Base-by-base conservation (phyloP, 1,140 invertebrate species). In the Temnothorax nylanderi region DNA sequence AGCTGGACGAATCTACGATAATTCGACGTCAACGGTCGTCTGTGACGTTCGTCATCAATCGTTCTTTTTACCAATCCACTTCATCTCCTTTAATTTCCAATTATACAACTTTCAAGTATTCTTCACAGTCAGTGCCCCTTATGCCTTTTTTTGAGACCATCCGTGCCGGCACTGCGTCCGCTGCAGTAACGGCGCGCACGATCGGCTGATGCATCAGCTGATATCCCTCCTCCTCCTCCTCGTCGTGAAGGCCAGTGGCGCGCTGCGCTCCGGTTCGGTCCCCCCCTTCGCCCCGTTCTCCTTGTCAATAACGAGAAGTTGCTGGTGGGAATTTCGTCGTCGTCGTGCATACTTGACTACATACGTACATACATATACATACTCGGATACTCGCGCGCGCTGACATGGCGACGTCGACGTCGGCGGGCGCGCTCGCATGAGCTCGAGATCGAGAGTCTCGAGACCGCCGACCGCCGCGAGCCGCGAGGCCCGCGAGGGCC, bases 151-250 rank as follows among this genome's bases (percentile, higher is more conserved):
- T 51, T 16, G 0, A 18, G 6, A 32, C 10, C 13, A 4, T 56
- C 34, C 32, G n/a, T 6, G 26, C 0, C 21, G 6, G 18, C 49
- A 37, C 18, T 37, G 72, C 58, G n/a, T 41, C 18, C n/a, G n/a
- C 21, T 10, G 69, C 69, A 16, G 10, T 18, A 37, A 64, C 62
- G 16, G 34, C 58, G 58, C 44, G n/a, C 26, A 34, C 58, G 4
- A 16, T 37, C 47, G 11, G 26, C 34, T 78, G 87, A 60, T 81
- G 32, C 41, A 84, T 89, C 85, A 89, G 85, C 77, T 75, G 67
- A 69, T 82, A 58, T 78, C 49, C 60, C 34, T 58, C 26, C 75
- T 4, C 26, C 75, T 4, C 13, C 44, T 6, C 32, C 16, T 1
- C 10, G 44, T 7, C 2, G 16, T 16, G 47, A 77, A 62, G 47